phyloP scores from a whole-genome alignment of 2,888 invertebrate genomes.

The Vannuccia rotundouncinata region DNA sequence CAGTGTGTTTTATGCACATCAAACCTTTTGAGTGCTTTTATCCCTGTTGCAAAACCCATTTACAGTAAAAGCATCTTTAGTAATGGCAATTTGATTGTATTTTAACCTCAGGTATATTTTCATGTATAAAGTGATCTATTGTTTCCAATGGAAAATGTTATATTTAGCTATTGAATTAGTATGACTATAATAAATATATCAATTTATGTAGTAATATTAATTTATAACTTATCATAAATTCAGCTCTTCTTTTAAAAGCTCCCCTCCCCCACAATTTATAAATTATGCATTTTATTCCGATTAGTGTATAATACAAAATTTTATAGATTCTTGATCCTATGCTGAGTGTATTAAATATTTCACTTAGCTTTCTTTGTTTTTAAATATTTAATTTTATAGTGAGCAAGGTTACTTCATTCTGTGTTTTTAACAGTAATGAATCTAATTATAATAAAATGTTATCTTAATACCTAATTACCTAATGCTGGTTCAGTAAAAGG shows the following conservation, averaged over 20 bases:
- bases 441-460: background rate
- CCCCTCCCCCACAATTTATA: background rate
- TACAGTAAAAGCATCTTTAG: too few relatives aligned
- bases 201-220: slow-evolving; percentile 13
- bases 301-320: background rate
- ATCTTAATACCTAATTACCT: background rate
- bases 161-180: background rate
- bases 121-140: background rate
- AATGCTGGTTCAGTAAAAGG: slow-evolving; percentile 14
- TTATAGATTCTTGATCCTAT: background rate
- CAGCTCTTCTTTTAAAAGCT: background rate
- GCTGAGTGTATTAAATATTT: background rate
- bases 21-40: too few relatives aligned
- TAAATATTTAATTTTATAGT: background rate
- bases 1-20: too few relatives aligned
- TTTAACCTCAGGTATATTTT: background rate
- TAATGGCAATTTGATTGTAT: background rate
- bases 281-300: slow-evolving; percentile 19
- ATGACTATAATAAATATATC: background rate
- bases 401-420: background rate
- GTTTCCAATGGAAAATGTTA: background rate
- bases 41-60: too few relatives aligned
- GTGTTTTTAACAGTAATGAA: background rate
- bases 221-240: slow-evolving; percentile 15
- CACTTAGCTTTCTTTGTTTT: background rate